phyloP scores from a whole-genome alignment of 2,113 vertebrate genomes.

The Syrrhaptes paradoxus region DNA sequence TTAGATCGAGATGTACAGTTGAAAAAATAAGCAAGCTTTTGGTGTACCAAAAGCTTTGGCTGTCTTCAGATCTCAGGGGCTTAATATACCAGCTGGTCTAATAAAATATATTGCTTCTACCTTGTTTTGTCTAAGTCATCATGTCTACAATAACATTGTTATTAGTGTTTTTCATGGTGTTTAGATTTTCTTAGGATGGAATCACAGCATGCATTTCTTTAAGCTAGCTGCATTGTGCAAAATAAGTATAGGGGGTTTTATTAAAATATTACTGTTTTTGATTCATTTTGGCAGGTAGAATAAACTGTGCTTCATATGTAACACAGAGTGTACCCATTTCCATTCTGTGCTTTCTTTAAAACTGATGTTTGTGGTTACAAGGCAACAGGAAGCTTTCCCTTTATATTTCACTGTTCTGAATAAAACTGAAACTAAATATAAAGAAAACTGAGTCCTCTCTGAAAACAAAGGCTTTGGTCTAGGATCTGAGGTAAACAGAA shows the following conservation, averaged over 20 bases:
- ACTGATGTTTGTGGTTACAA: not conserved
- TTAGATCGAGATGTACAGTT: not conserved
- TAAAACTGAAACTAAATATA: not conserved
- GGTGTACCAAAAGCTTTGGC: not conserved
- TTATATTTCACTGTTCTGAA: not conserved
- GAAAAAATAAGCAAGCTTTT: not conserved
- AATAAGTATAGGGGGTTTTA: not conserved
- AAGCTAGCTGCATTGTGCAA: not conserved
- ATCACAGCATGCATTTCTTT: not conserved
- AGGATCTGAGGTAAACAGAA: not conserved
- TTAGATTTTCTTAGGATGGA: conserved; percentile 6
- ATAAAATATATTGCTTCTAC: conserved; percentile 1
- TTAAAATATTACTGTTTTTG: conserved; percentile 6
- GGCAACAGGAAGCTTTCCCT: not conserved
- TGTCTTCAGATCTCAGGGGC: not conserved
- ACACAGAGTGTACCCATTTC: not conserved
- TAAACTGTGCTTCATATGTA: not conserved
- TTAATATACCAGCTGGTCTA: not conserved
- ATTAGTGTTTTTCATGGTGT: not conserved
- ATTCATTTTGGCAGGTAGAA: not conserved
- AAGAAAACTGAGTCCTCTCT: not conserved
- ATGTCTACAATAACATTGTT: not conserved
- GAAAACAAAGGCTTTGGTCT: not conserved
- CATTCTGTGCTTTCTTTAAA: not conserved
- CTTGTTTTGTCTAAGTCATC: not conserved